phyloP scores from a whole-genome alignment of 1,140 invertebrate species.

The Microvelia longipes region DNA sequence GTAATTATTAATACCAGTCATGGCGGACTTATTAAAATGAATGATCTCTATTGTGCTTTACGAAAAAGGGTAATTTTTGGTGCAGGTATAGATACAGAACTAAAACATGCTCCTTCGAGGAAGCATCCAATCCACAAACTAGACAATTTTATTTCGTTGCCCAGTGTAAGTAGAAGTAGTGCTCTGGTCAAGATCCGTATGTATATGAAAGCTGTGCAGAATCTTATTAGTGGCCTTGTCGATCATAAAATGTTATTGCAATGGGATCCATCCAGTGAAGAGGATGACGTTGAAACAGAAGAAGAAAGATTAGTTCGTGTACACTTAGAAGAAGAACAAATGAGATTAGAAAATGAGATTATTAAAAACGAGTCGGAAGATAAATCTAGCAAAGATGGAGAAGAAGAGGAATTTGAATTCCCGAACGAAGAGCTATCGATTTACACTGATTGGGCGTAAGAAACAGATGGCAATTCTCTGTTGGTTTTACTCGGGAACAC shows the following conservation, averaged over 20 bases:
- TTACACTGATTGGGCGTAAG: too few species aligned
- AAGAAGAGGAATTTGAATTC: too few species aligned
- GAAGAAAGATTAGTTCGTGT: neutral
- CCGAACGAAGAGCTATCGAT: too few species aligned
- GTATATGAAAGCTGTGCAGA: neutral
- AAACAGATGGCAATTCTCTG: too few species aligned
- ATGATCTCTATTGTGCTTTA: neutral
- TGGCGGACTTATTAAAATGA: neutral
- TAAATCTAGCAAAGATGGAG: too few species aligned
- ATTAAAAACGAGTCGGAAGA: too few species aligned
- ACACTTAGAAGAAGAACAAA: neutral
- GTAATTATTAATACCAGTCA: neutral
- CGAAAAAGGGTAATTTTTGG: neutral
- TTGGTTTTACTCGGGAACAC: too few species aligned
- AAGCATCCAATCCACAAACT: neutral
- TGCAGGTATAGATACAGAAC: neutral
- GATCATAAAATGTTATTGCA: neutral
- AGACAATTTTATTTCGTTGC: neutral
- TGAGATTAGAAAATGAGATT: neutral
- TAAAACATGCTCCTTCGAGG: neutral
- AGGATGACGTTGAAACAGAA: neutral
- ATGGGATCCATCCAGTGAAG: neutral
- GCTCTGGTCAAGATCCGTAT: neutral
- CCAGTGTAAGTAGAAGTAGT: neutral
- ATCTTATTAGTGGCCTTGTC: neutral